These are phyloP conservation scores for Triplophysa tibetana DNA, from an alignment of 2,113 vertebrate species.

Conservation along the genomic window DNA sequence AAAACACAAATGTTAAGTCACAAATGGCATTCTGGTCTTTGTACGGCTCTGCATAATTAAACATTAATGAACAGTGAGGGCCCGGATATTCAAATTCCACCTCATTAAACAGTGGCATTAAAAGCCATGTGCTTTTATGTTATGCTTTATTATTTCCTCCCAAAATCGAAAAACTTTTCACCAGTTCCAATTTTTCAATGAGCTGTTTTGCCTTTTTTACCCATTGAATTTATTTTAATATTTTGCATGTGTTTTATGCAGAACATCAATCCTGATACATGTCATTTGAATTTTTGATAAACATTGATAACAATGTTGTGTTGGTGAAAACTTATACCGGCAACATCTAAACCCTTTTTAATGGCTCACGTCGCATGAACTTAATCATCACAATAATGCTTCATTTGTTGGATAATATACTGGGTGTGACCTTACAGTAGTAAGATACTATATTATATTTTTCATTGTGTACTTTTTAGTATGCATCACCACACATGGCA, in stretches of 20 bases:
- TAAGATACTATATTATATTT: not conserved
- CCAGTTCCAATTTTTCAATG: slow-evolving; percentile 37
- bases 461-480: not conserved
- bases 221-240: not conserved
- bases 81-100: slow-evolving; percentile 57
- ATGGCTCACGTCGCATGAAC: not conserved
- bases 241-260: not conserved
- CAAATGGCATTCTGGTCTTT: slow-evolving; percentile 63
- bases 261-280: not conserved
- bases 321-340: not conserved
- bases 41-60: slow-evolving; percentile 60
- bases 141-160: slow-evolving; percentile 56
- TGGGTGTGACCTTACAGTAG: too few species aligned
- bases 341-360: not conserved
- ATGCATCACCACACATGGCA: slow-evolving; percentile 8
- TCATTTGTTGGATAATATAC: too few species aligned
- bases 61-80: slow-evolving; percentile 67
- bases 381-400: too few species aligned
- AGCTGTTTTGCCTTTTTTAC: slow-evolving; percentile 3
- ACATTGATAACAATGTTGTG: not conserved
- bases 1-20: slow-evolving; percentile 63
- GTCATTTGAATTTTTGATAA: not conserved
- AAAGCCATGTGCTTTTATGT: slow-evolving; percentile 52
- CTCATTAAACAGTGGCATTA: slow-evolving; percentile 55
- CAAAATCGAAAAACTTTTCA: slow-evolving; percentile 47